These are phyloP conservation scores for Pseudococcus viburni DNA, from an alignment of 2,888 invertebrate species.

Conservation along the genomic window DNA sequence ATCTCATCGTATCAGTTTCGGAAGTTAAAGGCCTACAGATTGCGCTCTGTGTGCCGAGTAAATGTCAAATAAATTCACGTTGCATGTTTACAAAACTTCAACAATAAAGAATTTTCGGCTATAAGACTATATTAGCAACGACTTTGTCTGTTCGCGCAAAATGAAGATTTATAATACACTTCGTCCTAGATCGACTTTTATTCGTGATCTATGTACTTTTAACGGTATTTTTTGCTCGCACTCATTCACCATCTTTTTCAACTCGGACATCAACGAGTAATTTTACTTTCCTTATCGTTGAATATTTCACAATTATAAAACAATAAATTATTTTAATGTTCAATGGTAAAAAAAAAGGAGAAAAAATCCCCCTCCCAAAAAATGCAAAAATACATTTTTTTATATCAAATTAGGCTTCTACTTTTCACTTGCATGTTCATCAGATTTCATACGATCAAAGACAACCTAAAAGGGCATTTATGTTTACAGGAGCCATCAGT, in stretches of 20 bases:
- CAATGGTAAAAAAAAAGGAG: no score
- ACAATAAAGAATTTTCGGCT: conserved; percentile 50
- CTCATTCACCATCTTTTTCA: background rate
- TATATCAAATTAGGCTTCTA: background rate
- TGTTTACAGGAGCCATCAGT: background rate
- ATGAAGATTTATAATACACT: conserved; percentile 54
- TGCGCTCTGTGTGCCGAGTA: conserved; percentile 35
- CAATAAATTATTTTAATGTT: background rate
- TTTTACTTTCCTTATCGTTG: background rate
- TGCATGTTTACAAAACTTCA: conserved; percentile 55
- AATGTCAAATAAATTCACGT: conserved; percentile 53
- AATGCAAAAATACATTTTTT: no score
- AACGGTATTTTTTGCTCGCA: background rate
- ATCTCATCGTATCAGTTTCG: conserved; percentile 55
- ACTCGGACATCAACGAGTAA: background rate
- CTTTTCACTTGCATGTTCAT: background rate
- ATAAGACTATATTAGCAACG: conserved; percentile 56
- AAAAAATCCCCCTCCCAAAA: no score
- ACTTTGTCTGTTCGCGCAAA: conserved; percentile 14
- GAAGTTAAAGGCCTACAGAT: conserved; percentile 49
- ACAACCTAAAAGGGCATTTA: background rate
- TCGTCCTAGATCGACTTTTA: background rate
- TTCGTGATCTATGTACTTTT: conserved; percentile 6
- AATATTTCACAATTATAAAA: background rate
- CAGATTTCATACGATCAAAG: conserved; percentile 1